Percentiles rank a stretch among this genome's conserved stretches.
phyloP scores from a whole-genome alignment of 1,140 invertebrate genomes.

The Atta colombica region DNA sequence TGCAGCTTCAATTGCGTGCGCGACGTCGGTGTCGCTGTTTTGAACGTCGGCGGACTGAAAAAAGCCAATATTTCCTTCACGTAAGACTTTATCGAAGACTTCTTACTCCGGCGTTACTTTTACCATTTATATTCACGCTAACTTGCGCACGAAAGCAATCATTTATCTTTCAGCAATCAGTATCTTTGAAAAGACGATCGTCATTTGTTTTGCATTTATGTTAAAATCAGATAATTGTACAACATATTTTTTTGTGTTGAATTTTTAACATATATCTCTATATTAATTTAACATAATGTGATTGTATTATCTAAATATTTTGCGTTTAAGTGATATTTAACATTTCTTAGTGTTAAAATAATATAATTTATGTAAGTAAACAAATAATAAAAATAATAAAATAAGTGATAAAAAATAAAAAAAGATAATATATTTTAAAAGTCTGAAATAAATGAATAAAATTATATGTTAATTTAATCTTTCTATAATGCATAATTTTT shows the following conservation, averaged over 20 bases:
- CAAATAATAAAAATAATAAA: no score
- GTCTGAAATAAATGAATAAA: no score
- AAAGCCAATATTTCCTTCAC: conserved; percentile 63
- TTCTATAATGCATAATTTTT: no score
- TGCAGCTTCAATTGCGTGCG: conserved; percentile 95
- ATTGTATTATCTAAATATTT: neutral
- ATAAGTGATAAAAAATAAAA: no score
- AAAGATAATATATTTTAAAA: no score
- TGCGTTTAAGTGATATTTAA: neutral
- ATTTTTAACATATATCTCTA: neutral
- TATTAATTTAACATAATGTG: neutral
- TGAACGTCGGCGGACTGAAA: conserved; percentile 93
- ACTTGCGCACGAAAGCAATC: neutral
- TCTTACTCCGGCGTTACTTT: neutral
- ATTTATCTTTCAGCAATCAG: no score
- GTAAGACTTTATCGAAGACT: conserved; percentile 30
- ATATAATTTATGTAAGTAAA: neutral
- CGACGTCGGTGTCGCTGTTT: conserved; percentile 92
- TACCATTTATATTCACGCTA: conserved; percentile 33
- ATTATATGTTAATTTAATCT: no score
- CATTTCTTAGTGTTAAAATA: neutral
- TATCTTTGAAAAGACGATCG: neutral
- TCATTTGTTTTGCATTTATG: neutral
- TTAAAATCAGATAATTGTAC: neutral
- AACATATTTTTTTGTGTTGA: neutral